Evolutionary conservation across 2,888 invertebrate genomes (phyloP).

Genomic region (Zelleria hepariella): DNA sequence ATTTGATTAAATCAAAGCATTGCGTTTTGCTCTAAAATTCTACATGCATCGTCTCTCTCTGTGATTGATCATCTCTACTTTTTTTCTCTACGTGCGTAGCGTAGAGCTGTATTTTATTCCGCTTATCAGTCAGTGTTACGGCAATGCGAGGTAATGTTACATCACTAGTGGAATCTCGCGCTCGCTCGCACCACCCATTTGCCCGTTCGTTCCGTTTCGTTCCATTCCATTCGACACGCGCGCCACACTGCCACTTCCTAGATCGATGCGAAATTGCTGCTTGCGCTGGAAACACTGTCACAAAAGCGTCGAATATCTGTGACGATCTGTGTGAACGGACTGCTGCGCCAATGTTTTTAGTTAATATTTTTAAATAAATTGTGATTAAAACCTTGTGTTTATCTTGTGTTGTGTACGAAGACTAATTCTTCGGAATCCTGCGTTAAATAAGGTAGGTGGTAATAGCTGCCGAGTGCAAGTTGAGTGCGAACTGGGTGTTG

Average conservation of each 20-base stretch:
- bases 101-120: neutral
- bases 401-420: neutral
- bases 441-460: constrained; percentile 40
- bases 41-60: no score
- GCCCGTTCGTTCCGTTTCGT: constrained; percentile 19
- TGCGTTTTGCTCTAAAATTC: no score
- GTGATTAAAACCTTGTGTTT: constrained; percentile 13
- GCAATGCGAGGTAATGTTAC: constrained; percentile 6
- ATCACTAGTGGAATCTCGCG: constrained; percentile 12
- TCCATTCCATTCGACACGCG: constrained; percentile 21
- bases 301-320: constrained; percentile 31
- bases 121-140: neutral
- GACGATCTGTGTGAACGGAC: constrained; percentile 32
- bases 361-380: constrained; percentile 13
- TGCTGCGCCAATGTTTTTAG: constrained; percentile 41
- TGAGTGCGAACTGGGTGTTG: constrained; percentile 39
- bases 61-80: neutral
- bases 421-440: neutral
- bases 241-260: constrained; percentile 36
- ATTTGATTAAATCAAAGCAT: neutral
- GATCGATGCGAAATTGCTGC: constrained; percentile 34
- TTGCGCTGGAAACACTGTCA: constrained; percentile 28
- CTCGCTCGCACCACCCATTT: constrained; percentile 15
- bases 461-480: constrained; percentile 32
- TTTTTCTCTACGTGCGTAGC: neutral